Percentiles rank a stretch among this genome's conserved stretches.
These are phyloP conservation scores for Zaprionus nigranus DNA, from an alignment of 1,140 invertebrate genomes.

Conservation along the genomic window DNA sequence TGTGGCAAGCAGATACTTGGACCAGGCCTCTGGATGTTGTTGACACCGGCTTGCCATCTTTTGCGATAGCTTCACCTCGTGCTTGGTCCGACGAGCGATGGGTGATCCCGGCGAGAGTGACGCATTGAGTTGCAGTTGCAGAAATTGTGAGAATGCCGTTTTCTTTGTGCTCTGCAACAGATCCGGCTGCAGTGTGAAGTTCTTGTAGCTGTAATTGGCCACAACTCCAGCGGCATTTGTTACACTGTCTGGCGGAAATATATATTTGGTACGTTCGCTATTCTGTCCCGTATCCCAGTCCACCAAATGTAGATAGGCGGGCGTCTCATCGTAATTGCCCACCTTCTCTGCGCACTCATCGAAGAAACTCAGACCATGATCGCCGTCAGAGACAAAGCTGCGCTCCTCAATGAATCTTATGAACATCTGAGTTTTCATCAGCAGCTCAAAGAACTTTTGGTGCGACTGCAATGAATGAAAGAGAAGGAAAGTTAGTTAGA, in stretches of 20 bases:
- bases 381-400: slow-evolving; percentile 98
- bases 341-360: slow-evolving; percentile 96
- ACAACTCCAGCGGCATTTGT: slow-evolving; percentile 35
- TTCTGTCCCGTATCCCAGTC: slow-evolving; percentile 88
- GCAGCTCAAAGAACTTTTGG: slow-evolving; percentile 94
- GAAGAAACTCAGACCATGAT: slow-evolving; percentile 97
- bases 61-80: slow-evolving; percentile 96
- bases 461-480: slow-evolving; percentile 88
- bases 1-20: slow-evolving; percentile 94
- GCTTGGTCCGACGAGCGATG: slow-evolving; percentile 96
- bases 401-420: slow-evolving; percentile 99
- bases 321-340: slow-evolving; percentile 87
- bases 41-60: slow-evolving; percentile 93
- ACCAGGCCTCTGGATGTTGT: slow-evolving; percentile 93
- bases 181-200: slow-evolving; percentile 86
- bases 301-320: slow-evolving; percentile 87
- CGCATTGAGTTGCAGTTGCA: slow-evolving; percentile 84
- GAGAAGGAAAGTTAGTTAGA: not conserved
- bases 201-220: slow-evolving; percentile 85
- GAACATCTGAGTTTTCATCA: slow-evolving; percentile 98
- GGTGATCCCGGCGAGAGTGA: slow-evolving; percentile 91
- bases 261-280: slow-evolving; percentile 97
- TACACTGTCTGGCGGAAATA: slow-evolving; percentile 94
- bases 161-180: slow-evolving; percentile 84
- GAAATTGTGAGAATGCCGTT: slow-evolving; percentile 80